A percentile compares a stretch with the other conserved stretches of the same genome.
These are phyloP conservation scores for Folsomia manolachei DNA, from an alignment of 2,888 invertebrate species.

Conservation along the genomic window DNA sequence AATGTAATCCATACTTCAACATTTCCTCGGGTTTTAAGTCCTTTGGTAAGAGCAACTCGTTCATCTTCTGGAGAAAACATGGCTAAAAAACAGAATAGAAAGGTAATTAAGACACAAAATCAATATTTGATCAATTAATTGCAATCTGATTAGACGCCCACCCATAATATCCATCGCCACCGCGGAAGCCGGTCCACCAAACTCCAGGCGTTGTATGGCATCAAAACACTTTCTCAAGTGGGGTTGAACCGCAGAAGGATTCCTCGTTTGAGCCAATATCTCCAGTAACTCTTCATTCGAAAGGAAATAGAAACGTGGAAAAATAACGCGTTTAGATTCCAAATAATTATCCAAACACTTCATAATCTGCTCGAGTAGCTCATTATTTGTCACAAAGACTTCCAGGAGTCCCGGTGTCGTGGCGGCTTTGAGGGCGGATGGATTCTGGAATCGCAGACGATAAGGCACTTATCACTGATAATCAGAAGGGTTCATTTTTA, in stretches of 20 bases:
- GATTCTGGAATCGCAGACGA: slow-evolving; percentile 58
- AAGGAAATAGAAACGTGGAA: slow-evolving; percentile 84
- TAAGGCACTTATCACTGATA: too few relatives aligned
- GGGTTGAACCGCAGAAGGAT: slow-evolving; percentile 85
- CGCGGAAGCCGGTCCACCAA: slow-evolving; percentile 58
- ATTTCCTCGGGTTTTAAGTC: slow-evolving; percentile 79
- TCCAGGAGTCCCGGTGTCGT: slow-evolving; percentile 70
- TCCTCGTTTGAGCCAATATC: slow-evolving; percentile 76
- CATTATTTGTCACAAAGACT: slow-evolving; percentile 69
- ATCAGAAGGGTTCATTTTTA: too few relatives aligned
- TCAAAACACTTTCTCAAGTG: slow-evolving; percentile 87
- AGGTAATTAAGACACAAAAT: too few relatives aligned
- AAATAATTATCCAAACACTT: slow-evolving; percentile 86
- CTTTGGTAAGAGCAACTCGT: slow-evolving; percentile 74
- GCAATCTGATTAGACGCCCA: too few relatives aligned
- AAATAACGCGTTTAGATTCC: slow-evolving; percentile 81
- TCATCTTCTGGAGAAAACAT: slow-evolving; percentile 90
- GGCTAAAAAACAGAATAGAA: too few relatives aligned
- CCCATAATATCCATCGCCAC: slow-evolving; percentile 65
- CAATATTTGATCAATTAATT: too few relatives aligned
- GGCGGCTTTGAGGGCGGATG: slow-evolving; percentile 76
- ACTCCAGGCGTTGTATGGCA: slow-evolving; percentile 74
- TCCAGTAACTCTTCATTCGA: slow-evolving; percentile 86
- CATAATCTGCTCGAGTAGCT: slow-evolving; percentile 79
- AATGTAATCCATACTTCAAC: too few relatives aligned